Percentiles rank a stretch among this genome's conserved stretches.
Conservation (phyloP, 1,140 invertebrate genomes). For the Brachionus angularis region DNA sequence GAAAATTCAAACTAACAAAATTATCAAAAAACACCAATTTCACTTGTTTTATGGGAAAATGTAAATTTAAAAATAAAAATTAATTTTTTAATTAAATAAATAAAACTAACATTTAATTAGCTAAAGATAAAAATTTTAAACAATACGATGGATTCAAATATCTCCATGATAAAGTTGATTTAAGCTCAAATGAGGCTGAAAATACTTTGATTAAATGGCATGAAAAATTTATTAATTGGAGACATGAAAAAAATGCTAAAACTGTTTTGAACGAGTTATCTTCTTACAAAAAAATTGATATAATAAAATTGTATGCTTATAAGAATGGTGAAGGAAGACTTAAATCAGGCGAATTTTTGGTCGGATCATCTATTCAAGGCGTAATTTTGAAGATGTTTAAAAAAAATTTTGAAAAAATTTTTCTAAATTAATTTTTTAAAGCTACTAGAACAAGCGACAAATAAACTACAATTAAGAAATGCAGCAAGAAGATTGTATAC, state of each 20-base stretch:
- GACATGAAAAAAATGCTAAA: conserved; percentile 50
- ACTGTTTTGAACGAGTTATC: conserved; percentile 54
- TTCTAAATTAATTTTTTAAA: conserved; percentile 44
- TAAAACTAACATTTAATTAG: background rate
- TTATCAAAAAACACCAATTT: conserved; percentile 50
- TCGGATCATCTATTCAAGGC: conserved; percentile 55
- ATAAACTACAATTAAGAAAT: conserved; percentile 49
- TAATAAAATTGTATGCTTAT: conserved; percentile 55
- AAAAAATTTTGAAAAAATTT: conserved; percentile 21
- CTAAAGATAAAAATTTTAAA: background rate
- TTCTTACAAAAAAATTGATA: conserved; percentile 49
- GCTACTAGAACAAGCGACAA: conserved; percentile 54
- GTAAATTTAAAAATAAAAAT: conserved; percentile 46
- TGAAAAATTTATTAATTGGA: conserved; percentile 48
- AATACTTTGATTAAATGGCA: conserved; percentile 53
- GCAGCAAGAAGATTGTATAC: conserved; percentile 53
- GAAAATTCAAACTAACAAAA: conserved; percentile 51
- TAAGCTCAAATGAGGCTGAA: conserved; percentile 54
- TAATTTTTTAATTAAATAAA: background rate
- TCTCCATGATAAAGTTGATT: conserved; percentile 56
- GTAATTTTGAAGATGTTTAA: conserved; percentile 46
- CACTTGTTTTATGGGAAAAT: conserved; percentile 56
- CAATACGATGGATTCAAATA: conserved; percentile 47
- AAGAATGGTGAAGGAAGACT: conserved; percentile 57
- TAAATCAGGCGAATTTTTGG: conserved; percentile 51